Conservation (phyloP, 2,888 invertebrate genomes). For the Ramazzottius varieornatus region DNA sequence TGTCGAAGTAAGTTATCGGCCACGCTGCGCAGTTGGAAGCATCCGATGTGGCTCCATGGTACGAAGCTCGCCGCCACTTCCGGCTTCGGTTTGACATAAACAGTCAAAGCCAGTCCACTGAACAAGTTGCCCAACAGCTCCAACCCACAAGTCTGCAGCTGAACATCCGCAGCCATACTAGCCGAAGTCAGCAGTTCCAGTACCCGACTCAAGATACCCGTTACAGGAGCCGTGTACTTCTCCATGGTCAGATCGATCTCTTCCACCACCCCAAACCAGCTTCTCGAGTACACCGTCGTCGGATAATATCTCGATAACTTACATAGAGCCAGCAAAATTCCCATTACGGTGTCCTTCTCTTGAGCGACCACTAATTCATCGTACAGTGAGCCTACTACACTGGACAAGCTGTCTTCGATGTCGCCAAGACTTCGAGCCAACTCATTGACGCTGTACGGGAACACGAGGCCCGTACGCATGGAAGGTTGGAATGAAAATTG, state of each 20-base stretch:
- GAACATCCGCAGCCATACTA: background rate
- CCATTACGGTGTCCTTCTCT: background rate
- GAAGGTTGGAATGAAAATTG: background rate
- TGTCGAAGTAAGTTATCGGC: background rate
- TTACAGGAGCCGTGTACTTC: no score
- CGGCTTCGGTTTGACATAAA: background rate
- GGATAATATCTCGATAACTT: background rate
- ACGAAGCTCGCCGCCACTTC: background rate
- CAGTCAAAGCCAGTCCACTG: background rate
- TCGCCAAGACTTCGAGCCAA: background rate
- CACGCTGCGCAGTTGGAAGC: background rate
- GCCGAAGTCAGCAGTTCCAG: background rate
- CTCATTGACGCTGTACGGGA: background rate
- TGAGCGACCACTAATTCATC: background rate
- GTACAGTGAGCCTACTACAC: background rate
- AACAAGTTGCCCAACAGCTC: background rate
- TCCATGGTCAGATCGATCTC: background rate
- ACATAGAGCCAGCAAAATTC: background rate
- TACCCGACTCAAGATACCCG: background rate
- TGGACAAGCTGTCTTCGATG: background rate
- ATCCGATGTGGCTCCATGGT: background rate
- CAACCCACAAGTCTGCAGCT: background rate
- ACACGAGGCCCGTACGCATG: background rate
- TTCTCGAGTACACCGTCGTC: background rate
- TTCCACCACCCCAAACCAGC: background rate